Evolutionary conservation across 2,113 vertebrate species (phyloP), one percentile per base, ranked within the genome.

Genomic region (Gallinago undulata): DNA sequence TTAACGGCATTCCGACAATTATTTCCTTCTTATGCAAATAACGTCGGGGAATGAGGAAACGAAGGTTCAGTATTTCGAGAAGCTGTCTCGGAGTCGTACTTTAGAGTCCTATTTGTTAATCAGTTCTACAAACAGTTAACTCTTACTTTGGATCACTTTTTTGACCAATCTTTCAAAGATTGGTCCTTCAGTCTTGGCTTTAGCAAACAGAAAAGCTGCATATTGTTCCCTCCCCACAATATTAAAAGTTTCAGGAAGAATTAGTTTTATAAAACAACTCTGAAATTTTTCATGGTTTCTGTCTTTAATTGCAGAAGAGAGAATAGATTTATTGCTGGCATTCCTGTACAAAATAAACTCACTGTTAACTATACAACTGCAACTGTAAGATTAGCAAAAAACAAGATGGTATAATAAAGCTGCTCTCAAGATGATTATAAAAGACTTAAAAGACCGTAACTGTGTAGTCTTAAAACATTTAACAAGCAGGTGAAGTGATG

Each of bases 1-100:
- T 18, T 19, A 1, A 1, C 7, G 50, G 19, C 33, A 1, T 27
- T 23, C 55, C 17, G 45, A 13, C 5, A 3, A 1, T 24, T 39
- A 0, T 4, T 50, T 27, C 16, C 30, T 63, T 73, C n/a, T 22
- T 51, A 1, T 9, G 53, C 33, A 22, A 19, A 13, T 31, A 25
- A 1, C 23, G 4, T 2, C 10, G 66, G n/a, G 43, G 60, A 64
- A 69, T 3, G 81, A 66, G 53, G 69, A 87, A 48, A 33, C 45
- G 13, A 0, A 14, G 48, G 50, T 9, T 60, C 41, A 8, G 28
- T 13, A 25, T 2, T n/a, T 11, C 37, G 45, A 57, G 48, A 41
- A 45, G 55, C 14, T 31, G 41, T 39, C 41, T 23, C 31, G 2
- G 82, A 72, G 19, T 9, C 18, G 10, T 15, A 7, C 10, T 30